phyloP scores from a whole-genome alignment of 2,797 vertebrate species.

The Eleutherodactylus coqui region DNA sequence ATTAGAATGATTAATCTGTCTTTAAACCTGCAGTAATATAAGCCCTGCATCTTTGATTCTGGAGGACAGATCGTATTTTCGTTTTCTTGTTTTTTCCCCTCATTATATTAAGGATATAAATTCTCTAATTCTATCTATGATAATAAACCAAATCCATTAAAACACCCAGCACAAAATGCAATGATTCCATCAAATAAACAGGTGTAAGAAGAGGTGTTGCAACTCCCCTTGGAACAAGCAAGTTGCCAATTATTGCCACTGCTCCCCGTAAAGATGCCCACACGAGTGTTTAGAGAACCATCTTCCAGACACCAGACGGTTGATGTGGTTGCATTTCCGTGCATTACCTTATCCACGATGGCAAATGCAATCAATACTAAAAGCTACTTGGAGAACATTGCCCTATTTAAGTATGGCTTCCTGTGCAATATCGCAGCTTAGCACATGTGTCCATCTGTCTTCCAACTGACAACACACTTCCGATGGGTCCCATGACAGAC shows the following conservation, averaged over 20 bases:
- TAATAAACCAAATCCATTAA: slow-evolving; percentile 33
- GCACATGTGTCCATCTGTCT: slow-evolving; percentile 60
- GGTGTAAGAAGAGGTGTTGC: slow-evolving; percentile 28
- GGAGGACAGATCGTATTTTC: background rate
- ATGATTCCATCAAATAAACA: slow-evolving; percentile 27
- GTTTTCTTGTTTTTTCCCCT: no score
- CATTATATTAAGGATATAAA: slow-evolving; percentile 18
- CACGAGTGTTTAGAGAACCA: slow-evolving; percentile 23
- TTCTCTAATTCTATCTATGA: background rate
- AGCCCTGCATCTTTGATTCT: background rate
- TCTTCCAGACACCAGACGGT: slow-evolving; percentile 35
- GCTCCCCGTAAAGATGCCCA: slow-evolving; percentile 33
- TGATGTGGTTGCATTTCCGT: slow-evolving; percentile 47
- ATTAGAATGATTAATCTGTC: background rate
- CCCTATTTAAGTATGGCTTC: slow-evolving; percentile 44
- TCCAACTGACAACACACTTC: slow-evolving; percentile 55
- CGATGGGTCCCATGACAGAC: slow-evolving; percentile 49
- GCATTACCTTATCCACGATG: slow-evolving; percentile 50
- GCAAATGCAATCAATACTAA: slow-evolving; percentile 58
- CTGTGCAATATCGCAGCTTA: slow-evolving; percentile 41
- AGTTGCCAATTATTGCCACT: slow-evolving; percentile 22
- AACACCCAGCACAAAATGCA: background rate
- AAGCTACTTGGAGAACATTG: slow-evolving; percentile 57
- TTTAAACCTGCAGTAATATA: background rate
- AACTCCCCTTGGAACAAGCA: slow-evolving; percentile 4